phyloP scores from a whole-genome alignment of 2,113 vertebrate genomes.

The Alethe diademata region DNA sequence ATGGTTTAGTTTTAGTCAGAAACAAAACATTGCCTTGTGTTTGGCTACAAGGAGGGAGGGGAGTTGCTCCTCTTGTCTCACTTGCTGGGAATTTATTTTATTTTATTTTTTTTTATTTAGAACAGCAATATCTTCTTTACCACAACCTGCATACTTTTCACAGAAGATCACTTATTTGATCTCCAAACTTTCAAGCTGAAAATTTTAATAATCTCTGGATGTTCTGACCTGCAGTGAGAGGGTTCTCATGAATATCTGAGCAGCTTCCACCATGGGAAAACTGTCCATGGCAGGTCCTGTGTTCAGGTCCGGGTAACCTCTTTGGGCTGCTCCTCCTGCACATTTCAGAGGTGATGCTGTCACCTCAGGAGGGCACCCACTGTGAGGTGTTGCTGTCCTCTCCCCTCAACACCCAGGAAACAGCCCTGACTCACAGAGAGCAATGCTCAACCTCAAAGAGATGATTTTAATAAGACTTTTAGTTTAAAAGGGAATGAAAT shows the following conservation, averaged over 20 bases:
- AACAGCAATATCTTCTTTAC: not conserved
- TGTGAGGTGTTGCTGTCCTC: not conserved
- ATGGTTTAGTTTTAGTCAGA: constrained; percentile 26
- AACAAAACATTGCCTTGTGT: not conserved
- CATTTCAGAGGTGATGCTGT: not conserved
- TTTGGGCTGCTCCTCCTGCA: not conserved
- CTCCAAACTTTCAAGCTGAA: not conserved
- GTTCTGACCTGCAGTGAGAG: not conserved
- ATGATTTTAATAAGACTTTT: not conserved
- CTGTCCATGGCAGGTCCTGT: fast-evolving
- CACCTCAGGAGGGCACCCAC: not conserved
- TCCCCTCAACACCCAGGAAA: not conserved
- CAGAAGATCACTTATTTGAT: not conserved
- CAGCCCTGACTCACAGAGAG: not conserved
- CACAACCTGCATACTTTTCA: not conserved
- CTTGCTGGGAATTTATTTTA: not conserved
- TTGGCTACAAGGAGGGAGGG: not conserved
- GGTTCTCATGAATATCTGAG: not conserved
- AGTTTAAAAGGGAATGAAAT: not conserved
- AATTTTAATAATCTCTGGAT: not conserved
- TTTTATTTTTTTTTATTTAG: not conserved
- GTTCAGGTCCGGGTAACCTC: not conserved
- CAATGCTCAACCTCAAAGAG: not conserved
- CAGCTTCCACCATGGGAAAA: fast-evolving
- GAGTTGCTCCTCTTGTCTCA: not conserved